Evolutionary conservation across 2,113 vertebrate species (phyloP), one percentile per base, ranked within the genome.

Genomic region (Oncorhynchus tshawytscha): DNA sequence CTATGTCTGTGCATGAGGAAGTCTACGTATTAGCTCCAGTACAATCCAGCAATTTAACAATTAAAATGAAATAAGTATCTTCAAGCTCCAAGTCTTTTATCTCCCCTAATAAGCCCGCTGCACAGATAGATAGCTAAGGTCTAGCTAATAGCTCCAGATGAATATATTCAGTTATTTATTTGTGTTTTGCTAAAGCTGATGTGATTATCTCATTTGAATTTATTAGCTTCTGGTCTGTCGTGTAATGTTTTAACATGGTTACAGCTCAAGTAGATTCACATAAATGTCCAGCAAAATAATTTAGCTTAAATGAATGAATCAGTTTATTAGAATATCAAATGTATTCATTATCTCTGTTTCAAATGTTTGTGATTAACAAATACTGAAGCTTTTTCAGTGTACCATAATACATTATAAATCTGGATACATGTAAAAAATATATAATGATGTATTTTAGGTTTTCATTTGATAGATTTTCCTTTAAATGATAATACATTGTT

Each of bases 161-260:
- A 70, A 76, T 70, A 65, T 18, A 76, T 71, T 70, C 39, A 71
- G 70, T 71, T 69, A 70, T 59, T 71, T 76, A 39, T 76, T 62
- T 62, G n/a, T 62, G 18, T 22, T 62, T 62, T 24, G 6, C 51
- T 62, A 24, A 62, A 62, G n/a, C 59, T n/a, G 8, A 18, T 68
- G 67, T 68, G 29, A 68, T 68, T n/a, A 39, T 34, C 67, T 69
- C 29, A 65, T 76, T 76, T 76, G 57, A 60, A 76, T 76, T 5
- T 45, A 45, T 45, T 18, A 76, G 64, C 22, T 67, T 75, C 62
- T 7, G 22, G 67, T 75, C 62, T 65, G 59, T 45, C 25, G 45
- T 62, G 67, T 76, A 25, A 62, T 59, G 12, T 16, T 22, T 25
- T 24, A 76, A 70, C 31, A 24, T 59, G 27, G 9, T 45, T 45